phyloP scores from a whole-genome alignment of 1,140 invertebrate genomes.

The Bombus consobrinus region DNA sequence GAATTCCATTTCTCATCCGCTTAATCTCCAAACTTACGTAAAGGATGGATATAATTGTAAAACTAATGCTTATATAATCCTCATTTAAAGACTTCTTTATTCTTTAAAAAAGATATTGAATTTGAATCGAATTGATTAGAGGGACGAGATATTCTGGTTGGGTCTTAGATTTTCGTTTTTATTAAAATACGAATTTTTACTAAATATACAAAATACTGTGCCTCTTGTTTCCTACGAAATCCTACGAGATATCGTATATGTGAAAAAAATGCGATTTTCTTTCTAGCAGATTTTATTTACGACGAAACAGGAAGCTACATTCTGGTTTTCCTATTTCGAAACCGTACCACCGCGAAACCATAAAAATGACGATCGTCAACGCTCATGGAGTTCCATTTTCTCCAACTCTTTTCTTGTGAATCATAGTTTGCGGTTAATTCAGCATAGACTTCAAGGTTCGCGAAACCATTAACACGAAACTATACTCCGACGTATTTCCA shows the following conservation, averaged over 20 bases:
- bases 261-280: background rate
- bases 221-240: background rate
- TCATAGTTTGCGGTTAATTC: background rate
- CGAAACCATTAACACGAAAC: background rate
- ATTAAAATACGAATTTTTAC: too few relatives aligned
- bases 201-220: accelerated
- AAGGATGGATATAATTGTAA: background rate
- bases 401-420: background rate
- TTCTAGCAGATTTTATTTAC: background rate
- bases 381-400: background rate
- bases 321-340: too few relatives aligned
- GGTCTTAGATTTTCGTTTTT: too few relatives aligned
- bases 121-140: too few relatives aligned
- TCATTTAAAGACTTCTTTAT: too few relatives aligned
- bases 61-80: background rate
- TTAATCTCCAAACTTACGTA: constrained; percentile 28
- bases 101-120: too few relatives aligned
- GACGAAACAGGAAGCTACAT: background rate
- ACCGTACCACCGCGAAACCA: background rate
- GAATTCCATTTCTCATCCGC: constrained; percentile 14
- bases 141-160: accelerated
- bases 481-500: background rate
- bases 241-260: too few relatives aligned
- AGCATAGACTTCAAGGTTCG: background rate
- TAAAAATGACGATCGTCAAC: background rate